A percentile compares a stretch with the other conserved stretches of the same genome.
phyloP scores from a whole-genome alignment of 1,140 invertebrate species.

The Cherax quadricarinatus region DNA sequence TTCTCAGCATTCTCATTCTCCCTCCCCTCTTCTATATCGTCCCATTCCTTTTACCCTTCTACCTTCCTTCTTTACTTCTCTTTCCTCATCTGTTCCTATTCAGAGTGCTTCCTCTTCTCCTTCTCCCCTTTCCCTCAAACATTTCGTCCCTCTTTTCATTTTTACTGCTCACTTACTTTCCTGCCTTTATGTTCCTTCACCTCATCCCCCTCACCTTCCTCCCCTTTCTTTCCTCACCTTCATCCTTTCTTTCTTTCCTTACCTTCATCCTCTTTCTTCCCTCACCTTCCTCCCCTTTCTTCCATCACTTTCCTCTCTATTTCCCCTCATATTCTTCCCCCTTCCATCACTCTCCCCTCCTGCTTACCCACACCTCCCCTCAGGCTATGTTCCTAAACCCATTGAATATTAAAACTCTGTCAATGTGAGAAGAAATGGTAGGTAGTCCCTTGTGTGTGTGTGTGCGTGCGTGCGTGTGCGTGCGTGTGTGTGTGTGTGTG shows the following conservation, averaged over 20 bases:
- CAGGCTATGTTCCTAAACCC: background rate
- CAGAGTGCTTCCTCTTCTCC: no score
- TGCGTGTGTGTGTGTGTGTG: background rate
- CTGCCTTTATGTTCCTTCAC: no score
- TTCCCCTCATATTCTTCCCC: background rate
- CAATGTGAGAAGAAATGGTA: background rate
- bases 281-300: background rate
- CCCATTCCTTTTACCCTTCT: no score
- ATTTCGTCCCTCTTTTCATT: no score
- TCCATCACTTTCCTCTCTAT: background rate
- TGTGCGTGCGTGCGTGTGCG: slow-evolving; percentile 5
- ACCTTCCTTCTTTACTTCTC: no score
- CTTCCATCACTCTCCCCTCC: background rate
- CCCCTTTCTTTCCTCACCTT: background rate
- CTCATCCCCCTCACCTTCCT: background rate
- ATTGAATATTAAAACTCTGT: slow-evolving; percentile 1
- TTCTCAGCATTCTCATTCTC: no score
- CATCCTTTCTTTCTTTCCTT: background rate
- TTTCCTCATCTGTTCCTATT: no score
- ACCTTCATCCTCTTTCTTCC: background rate
- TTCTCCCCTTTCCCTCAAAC: no score
- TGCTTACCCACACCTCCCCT: background rate
- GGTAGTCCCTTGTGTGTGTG: background rate
- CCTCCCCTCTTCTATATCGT: no score
- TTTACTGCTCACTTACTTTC: no score